These are phyloP conservation scores for Dermochelys coriacea DNA, from an alignment of 2,797 vertebrate genomes.

Conservation along the genomic window DNA sequence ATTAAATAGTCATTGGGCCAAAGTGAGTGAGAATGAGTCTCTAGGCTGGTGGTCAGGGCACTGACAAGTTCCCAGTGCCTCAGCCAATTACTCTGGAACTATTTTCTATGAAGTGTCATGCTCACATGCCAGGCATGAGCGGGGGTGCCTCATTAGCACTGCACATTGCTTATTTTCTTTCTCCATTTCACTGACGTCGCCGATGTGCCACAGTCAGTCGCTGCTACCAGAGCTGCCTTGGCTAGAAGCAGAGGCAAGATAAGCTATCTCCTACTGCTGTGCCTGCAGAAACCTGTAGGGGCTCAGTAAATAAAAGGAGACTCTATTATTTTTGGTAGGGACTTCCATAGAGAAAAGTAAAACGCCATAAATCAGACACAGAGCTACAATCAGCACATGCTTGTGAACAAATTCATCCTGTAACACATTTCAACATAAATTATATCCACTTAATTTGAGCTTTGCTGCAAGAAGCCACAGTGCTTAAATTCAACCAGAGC, in stretches of 20 bases:
- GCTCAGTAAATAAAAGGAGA: constrained; percentile 36
- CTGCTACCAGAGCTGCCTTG: neutral
- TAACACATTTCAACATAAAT: constrained; percentile 65
- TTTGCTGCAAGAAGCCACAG: constrained; percentile 46
- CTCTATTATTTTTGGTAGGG: constrained; percentile 67
- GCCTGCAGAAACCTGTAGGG: constrained; percentile 31
- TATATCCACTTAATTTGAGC: constrained; percentile 55
- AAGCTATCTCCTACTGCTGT: neutral
- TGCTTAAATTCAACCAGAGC: constrained; percentile 50
- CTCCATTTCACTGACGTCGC: neutral
- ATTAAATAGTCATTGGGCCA: neutral
- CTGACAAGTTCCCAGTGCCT: neutral
- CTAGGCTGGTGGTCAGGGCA: neutral
- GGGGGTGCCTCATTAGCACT: neutral
- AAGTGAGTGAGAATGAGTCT: neutral
- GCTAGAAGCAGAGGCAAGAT: neutral
- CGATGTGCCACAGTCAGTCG: neutral
- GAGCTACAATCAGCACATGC: constrained; percentile 71
- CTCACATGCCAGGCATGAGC: neutral
- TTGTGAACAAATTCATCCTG: constrained; percentile 70
- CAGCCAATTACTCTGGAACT: neutral
- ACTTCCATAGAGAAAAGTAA: constrained; percentile 68
- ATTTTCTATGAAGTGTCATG: neutral
- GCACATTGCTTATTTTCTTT: neutral
- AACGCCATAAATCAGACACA: constrained; percentile 66